phyloP scores from a whole-genome alignment of 2,113 vertebrate genomes.

The Phoenicopterus ruber region DNA sequence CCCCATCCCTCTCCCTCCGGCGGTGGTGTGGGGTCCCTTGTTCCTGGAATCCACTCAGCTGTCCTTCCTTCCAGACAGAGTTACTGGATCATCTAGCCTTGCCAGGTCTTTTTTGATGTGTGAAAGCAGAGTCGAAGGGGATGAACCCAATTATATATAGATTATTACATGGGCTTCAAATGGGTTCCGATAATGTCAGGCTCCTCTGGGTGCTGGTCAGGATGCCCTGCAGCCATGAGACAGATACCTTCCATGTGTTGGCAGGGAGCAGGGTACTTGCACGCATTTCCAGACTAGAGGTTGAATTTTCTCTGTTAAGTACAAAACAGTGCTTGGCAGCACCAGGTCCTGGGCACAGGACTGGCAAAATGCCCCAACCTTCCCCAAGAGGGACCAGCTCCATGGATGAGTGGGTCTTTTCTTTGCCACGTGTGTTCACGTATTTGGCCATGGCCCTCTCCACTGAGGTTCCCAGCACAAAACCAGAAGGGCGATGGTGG shows the following conservation, averaged over 20 bases:
- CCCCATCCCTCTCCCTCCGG: background rate
- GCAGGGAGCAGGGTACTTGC: background rate
- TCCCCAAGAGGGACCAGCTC: background rate
- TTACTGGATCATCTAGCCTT: background rate
- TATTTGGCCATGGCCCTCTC: background rate
- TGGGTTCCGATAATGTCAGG: accelerated
- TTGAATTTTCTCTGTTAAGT: background rate
- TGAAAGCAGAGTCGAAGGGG: background rate
- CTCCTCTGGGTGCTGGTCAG: background rate
- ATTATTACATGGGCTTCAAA: background rate
- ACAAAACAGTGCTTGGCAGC: background rate
- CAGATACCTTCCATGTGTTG: background rate
- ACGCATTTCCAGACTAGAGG: background rate
- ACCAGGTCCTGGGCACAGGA: background rate
- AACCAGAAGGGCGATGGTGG: background rate
- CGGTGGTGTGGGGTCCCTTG: accelerated
- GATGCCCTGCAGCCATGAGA: background rate
- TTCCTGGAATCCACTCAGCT: background rate
- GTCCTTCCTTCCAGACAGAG: background rate
- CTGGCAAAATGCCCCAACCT: background rate
- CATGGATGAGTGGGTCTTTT: background rate
- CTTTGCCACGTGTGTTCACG: accelerated
- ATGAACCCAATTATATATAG: background rate
- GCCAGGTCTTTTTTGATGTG: background rate
- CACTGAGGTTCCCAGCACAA: background rate